Evolutionary conservation across 2,797 vertebrate genomes (phyloP).

Genomic region (Cetoscarus ocellatus): DNA sequence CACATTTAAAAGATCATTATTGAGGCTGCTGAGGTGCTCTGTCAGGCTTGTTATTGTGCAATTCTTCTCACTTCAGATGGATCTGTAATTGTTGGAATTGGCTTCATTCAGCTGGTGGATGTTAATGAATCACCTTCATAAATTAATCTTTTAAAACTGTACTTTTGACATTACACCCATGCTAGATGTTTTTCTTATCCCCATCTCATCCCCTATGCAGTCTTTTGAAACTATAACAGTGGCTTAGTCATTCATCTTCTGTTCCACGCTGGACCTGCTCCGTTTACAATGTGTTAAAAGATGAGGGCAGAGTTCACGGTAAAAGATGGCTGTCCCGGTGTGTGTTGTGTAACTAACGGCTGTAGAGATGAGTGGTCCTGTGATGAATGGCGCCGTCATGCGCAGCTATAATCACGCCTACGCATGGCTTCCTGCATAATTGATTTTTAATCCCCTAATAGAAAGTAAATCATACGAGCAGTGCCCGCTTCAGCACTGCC

Average conservation of each 20-base stretch:
- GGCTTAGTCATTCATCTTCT: constrained; percentile 53
- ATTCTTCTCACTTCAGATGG: constrained; percentile 40
- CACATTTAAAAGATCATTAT: constrained; percentile 22
- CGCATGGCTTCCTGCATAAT: constrained; percentile 88
- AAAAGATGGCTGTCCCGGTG: constrained; percentile 70
- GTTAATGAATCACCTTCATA: constrained; percentile 31
- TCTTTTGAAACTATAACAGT: constrained; percentile 28
- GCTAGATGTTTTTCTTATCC: constrained; percentile 12
- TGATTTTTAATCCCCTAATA: constrained; percentile 91
- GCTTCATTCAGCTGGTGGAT: constrained; percentile 44
- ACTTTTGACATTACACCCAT: background rate
- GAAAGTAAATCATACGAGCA: constrained; percentile 87
- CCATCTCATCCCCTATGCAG: constrained; percentile 2
- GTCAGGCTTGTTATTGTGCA: constrained; percentile 28
- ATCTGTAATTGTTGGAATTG: constrained; percentile 55
- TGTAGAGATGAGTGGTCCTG: constrained; percentile 82
- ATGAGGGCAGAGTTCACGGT: constrained; percentile 76
- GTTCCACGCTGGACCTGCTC: constrained; percentile 44
- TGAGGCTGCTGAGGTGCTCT: constrained; percentile 12
- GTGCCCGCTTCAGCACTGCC: constrained; percentile 73
- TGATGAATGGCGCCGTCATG: constrained; percentile 87
- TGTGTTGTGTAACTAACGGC: constrained; percentile 81
- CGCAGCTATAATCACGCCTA: constrained; percentile 86
- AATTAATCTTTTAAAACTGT: constrained; percentile 26
- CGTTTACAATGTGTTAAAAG: constrained; percentile 65